phyloP scores from a whole-genome alignment of 30 jellyfish, hydroid and myxozoan genomes.

The Aurelia sp. region DNA sequence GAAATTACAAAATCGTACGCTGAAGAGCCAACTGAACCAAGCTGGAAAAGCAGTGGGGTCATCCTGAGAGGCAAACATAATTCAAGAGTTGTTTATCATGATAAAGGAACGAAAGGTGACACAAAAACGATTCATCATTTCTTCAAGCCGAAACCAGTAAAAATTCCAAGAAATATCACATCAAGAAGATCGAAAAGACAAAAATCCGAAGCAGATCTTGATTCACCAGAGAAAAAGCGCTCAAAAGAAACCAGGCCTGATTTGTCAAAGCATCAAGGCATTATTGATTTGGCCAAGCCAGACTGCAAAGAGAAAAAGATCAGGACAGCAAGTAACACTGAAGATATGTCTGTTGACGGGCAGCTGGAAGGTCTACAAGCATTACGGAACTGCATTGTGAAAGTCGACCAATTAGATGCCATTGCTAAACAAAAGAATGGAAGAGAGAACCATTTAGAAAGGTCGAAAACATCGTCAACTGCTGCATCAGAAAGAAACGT shows the following conservation, averaged over 20 bases:
- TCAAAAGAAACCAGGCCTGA: not conserved
- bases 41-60: slow-evolving; percentile 20
- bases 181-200: slow-evolving; percentile 36
- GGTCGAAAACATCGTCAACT: too few relatives aligned
- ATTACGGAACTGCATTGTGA: too few relatives aligned
- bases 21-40: not conserved
- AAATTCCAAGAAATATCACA: not conserved
- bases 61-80: not conserved
- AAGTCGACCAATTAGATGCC: too few relatives aligned
- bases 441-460: too few relatives aligned
- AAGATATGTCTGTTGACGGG: too few relatives aligned
- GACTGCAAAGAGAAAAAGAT: not conserved
- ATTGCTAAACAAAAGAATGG: too few relatives aligned
- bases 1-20: too few relatives aligned
- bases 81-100: slow-evolving; percentile 21
- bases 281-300: not conserved
- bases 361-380: too few relatives aligned
- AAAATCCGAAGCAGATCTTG: not conserved
- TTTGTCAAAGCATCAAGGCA: not conserved
- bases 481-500: too few relatives aligned
- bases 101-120: not conserved
- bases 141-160: slow-evolving; percentile 7
- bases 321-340: not conserved
- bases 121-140: slow-evolving; percentile 26
- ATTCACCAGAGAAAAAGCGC: slow-evolving; percentile 1